phyloP scores from a whole-genome alignment of 2,113 vertebrate genomes.

The Silurus meridionalis region DNA sequence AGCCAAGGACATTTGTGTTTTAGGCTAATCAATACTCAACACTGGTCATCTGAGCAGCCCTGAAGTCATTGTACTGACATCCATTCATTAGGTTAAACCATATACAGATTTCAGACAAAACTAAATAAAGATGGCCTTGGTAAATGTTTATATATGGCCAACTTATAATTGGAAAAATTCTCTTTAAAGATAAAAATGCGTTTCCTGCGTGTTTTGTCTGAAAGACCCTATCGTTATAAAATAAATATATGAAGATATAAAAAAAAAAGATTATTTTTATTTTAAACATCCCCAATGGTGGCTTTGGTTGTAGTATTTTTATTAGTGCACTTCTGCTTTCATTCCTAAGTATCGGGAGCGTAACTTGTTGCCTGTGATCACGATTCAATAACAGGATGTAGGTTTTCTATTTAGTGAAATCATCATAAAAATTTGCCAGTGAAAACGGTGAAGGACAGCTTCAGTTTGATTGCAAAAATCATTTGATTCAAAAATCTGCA shows the following conservation, averaged over 20 bases:
- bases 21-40: not conserved
- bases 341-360: not conserved
- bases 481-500: not conserved
- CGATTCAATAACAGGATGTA: not conserved
- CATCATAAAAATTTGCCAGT: not conserved
- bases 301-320: not conserved
- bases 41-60: not conserved
- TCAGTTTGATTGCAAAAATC: not conserved
- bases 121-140: not conserved
- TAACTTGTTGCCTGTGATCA: not conserved
- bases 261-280: not conserved
- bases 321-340: constrained; percentile 15
- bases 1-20: not conserved
- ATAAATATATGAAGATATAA: not conserved
- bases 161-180: not conserved
- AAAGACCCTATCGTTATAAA: not conserved
- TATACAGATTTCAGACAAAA: not conserved
- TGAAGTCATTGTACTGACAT: not conserved
- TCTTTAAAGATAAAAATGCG: not conserved
- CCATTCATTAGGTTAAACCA: not conserved
- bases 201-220: not conserved
- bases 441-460: not conserved
- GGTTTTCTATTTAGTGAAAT: not conserved
- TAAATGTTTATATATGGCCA: not conserved
- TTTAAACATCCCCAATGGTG: not conserved